Conservation (phyloP, 2,113 vertebrate genomes). For the Zosterops hypoxanthus region DNA sequence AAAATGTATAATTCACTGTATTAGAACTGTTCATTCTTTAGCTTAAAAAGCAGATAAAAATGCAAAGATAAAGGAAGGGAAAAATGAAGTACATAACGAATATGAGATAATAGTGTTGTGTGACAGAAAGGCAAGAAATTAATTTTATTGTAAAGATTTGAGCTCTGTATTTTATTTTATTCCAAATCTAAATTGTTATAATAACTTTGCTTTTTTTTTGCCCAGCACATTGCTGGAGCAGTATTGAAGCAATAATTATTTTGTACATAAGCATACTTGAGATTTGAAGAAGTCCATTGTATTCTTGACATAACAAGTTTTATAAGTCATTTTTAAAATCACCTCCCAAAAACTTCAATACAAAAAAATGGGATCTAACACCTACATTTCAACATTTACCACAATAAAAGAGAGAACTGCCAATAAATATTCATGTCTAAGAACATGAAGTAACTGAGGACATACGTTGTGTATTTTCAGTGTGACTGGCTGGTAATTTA, state of each 20-base stretch:
- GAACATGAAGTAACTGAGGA: neutral
- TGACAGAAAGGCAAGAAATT: neutral
- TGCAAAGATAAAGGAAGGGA: neutral
- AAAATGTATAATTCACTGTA: slow-evolving; percentile 19
- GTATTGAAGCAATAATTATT: neutral
- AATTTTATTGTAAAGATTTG: neutral
- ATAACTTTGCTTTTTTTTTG: neutral
- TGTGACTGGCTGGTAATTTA: neutral
- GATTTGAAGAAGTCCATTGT: neutral
- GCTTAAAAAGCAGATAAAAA: neutral
- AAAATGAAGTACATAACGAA: neutral
- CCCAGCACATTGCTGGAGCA: neutral
- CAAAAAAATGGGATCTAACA: neutral
- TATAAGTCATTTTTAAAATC: neutral
- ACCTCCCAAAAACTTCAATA: neutral
- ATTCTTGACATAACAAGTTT: neutral
- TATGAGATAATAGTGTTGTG: neutral
- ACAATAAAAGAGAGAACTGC: neutral
- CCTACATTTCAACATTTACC: neutral
- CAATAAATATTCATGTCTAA: neutral
- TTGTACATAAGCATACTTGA: neutral
- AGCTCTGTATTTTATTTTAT: neutral
- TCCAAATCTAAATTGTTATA: neutral
- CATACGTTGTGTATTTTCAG: neutral
- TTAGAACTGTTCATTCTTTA: slow-evolving; percentile 7